These are phyloP conservation scores for Platorchestia sp. DNA, from an alignment of 1,140 invertebrate species.

Conservation along the genomic window DNA sequence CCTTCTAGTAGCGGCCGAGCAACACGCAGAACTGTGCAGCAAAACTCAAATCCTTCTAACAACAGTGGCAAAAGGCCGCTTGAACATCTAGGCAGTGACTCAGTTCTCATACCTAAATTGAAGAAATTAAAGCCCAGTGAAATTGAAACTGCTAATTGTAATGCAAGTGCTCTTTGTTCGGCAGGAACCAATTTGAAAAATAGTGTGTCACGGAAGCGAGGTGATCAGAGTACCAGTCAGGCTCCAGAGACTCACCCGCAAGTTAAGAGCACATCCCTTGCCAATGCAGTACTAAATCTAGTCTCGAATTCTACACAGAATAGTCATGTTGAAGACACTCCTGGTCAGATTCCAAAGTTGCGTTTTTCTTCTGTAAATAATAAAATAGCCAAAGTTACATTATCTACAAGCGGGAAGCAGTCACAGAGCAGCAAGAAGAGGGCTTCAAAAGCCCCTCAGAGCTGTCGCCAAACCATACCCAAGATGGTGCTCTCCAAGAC, in stretches of 20 bases:
- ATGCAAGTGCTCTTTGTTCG: conserved; percentile 56
- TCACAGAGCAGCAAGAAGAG: conserved; percentile 27
- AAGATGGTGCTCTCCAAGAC: conserved; percentile 10
- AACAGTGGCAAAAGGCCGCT: not conserved
- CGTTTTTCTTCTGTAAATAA: conserved; percentile 50
- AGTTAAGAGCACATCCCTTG: not conserved
- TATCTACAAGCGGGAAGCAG: not conserved
- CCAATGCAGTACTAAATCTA: not conserved
- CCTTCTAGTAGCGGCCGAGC: not conserved
- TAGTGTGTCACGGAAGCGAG: not conserved
- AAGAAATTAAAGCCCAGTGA: conserved; percentile 67
- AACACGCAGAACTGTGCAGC: not conserved
- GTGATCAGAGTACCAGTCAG: not conserved
- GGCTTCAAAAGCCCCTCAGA: conserved; percentile 24
- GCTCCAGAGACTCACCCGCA: conserved; percentile 50
- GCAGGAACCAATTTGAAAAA: conserved; percentile 46
- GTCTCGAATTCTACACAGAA: conserved; percentile 58
- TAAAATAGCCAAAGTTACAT: conserved; percentile 4
- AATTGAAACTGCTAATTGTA: conserved; percentile 64
- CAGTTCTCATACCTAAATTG: conserved; percentile 63
- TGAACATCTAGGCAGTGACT: conserved; percentile 43
- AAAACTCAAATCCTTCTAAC: not conserved
- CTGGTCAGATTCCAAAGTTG: conserved; percentile 35
- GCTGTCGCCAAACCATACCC: not conserved
- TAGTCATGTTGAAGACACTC: conserved; percentile 13